A percentile compares a stretch with the other conserved stretches of the same genome.
These are phyloP conservation scores for Leucozona laternaria DNA, from an alignment of 2,888 invertebrate genomes.

Conservation along the genomic window DNA sequence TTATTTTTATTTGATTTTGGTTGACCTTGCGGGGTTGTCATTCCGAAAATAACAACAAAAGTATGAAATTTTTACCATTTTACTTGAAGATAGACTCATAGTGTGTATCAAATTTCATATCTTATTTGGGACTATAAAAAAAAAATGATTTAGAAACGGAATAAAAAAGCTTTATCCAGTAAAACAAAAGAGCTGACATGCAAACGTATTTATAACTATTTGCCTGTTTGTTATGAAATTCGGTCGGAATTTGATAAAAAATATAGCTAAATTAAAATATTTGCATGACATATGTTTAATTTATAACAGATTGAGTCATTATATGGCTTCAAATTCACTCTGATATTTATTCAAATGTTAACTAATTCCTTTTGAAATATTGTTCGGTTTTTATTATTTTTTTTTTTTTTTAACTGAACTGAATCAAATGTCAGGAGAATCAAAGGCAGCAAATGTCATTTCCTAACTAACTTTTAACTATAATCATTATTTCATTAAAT, in stretches of 20 bases:
- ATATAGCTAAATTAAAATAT: not conserved
- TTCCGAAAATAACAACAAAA: not conserved
- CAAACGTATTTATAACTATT: slow-evolving; percentile 31
- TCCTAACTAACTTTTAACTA: not conserved
- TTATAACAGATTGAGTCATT: not conserved
- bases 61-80: not conserved
- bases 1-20: not conserved
- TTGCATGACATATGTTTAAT: not conserved
- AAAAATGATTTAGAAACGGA: not conserved
- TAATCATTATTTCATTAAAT: slow-evolving; percentile 39
- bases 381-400: too few species aligned
- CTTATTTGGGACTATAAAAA: not conserved
- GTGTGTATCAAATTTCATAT: not conserved
- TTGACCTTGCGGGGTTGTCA: slow-evolving; percentile 3
- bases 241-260: not conserved
- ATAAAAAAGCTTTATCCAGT: not conserved
- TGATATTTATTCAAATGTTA: not conserved
- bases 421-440: slow-evolving; percentile 1
- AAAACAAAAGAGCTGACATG: slow-evolving; percentile 54
- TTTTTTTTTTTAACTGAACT: not conserved
- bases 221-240: not conserved
- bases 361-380: not conserved
- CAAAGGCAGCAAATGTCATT: slow-evolving; percentile 14
- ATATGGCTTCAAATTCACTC: not conserved
- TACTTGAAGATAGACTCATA: not conserved